phyloP scores from a whole-genome alignment of 2,797 vertebrate genomes.

The Manis pentadactyla region DNA sequence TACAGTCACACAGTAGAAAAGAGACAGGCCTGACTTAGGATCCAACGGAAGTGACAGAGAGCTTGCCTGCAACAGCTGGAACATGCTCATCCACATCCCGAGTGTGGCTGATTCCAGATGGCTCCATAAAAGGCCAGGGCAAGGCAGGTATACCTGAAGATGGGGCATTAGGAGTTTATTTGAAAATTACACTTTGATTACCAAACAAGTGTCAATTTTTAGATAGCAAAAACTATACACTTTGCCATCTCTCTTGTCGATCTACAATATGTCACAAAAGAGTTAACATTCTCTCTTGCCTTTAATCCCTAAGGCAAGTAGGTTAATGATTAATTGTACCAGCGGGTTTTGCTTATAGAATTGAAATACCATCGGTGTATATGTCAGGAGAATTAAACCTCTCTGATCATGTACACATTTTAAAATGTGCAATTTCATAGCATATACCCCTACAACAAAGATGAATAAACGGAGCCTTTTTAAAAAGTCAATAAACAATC shows the following conservation, averaged over 20 bases:
- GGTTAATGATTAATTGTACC: constrained; percentile 68
- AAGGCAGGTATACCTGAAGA: background rate
- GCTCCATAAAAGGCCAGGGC: background rate
- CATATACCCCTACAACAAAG: background rate
- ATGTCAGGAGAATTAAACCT: constrained; percentile 44
- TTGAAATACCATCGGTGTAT: background rate
- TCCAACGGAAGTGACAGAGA: background rate
- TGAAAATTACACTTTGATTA: background rate
- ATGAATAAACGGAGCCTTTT: background rate
- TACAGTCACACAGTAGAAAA: background rate
- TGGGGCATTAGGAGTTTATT: background rate
- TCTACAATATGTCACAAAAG: constrained; percentile 29
- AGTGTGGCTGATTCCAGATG: background rate
- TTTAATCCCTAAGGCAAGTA: constrained; percentile 66
- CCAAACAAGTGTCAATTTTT: background rate
- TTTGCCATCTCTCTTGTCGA: constrained; percentile 26
- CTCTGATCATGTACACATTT: background rate
- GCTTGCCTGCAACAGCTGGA: accelerated
- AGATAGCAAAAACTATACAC: background rate
- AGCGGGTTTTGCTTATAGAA: constrained; percentile 42
- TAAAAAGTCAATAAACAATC: constrained; percentile 23
- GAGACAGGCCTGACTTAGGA: background rate
- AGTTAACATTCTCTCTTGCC: constrained; percentile 28
- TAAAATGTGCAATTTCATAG: background rate
- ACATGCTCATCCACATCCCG: background rate